Conservation (phyloP, 2,888 invertebrate species). For the Trachelus troglodyta region DNA sequence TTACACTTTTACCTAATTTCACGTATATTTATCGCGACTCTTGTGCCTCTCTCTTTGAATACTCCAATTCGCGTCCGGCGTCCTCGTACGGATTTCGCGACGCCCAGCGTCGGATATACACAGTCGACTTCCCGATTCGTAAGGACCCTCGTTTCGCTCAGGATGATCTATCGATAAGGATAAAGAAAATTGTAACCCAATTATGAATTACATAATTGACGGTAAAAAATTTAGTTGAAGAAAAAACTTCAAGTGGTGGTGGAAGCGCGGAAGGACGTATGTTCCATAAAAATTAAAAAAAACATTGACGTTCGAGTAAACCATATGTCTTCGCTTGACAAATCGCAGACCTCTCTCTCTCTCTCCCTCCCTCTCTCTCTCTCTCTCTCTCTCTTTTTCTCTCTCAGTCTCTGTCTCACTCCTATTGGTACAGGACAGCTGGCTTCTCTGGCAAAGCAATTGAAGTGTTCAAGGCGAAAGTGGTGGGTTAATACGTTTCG, state of each 20-base stretch:
- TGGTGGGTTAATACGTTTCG: not conserved
- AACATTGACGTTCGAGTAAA: not conserved
- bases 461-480: not conserved
- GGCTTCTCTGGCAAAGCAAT: not conserved
- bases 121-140: not conserved
- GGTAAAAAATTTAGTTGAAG: too few species aligned
- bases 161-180: too few species aligned
- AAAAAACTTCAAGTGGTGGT: too few species aligned
- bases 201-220: too few species aligned
- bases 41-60: not conserved
- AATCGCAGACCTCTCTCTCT: not conserved
- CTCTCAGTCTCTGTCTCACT: constrained; percentile 15
- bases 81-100: not conserved
- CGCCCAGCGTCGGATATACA: not conserved
- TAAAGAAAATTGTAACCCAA: too few species aligned
- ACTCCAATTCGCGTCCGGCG: not conserved
- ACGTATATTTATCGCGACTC: constrained; percentile 16
- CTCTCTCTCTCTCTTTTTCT: constrained; percentile 18
- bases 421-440: constrained; percentile 1
- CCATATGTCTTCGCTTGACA: not conserved
- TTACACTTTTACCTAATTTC: constrained; percentile 15
- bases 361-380: constrained; percentile 7
- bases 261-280: too few species aligned
- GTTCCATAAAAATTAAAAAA: not conserved
- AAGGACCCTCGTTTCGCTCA: too few species aligned